Percentiles rank a stretch among this genome's conserved stretches.
These are phyloP conservation scores for Dipus sagitta DNA, from an alignment of 2,797 vertebrate genomes.

Conservation along the genomic window DNA sequence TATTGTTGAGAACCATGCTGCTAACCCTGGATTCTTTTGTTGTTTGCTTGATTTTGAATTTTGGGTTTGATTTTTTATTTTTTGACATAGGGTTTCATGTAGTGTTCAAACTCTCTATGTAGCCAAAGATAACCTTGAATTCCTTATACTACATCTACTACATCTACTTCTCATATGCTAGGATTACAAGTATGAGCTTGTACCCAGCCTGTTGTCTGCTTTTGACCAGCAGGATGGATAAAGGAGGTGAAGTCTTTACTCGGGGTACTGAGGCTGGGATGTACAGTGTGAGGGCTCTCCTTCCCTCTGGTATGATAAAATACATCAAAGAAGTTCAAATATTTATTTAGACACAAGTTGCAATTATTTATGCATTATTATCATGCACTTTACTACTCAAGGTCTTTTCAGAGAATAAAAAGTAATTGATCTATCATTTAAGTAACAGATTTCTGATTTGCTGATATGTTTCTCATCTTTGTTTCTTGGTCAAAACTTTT, in stretches of 20 bases:
- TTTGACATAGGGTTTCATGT: not conserved
- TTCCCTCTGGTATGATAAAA: slow-evolving; percentile 8
- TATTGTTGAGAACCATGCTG: not conserved
- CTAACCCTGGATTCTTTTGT: not conserved
- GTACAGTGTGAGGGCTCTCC: not conserved
- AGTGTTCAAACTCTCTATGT: not conserved
- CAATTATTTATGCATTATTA: not conserved
- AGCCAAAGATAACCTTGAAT: too few relatives aligned
- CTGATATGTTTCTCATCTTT: not conserved
- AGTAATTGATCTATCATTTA: not conserved
- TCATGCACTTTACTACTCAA: not conserved
- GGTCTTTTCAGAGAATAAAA: slow-evolving; percentile 14
- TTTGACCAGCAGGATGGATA: not conserved
- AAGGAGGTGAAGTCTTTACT: not conserved
- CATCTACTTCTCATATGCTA: too few relatives aligned
- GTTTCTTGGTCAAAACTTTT: not conserved
- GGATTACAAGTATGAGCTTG: not conserved
- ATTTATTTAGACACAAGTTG: not conserved
- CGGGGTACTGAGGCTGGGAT: accelerated
- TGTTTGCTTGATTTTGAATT: not conserved
- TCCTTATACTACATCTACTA: not conserved
- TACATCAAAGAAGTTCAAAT: not conserved
- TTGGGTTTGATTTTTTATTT: not conserved
- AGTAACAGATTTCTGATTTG: not conserved
- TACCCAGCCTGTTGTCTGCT: not conserved